Evolutionary conservation across 2,113 vertebrate genomes (phyloP).

Genomic region (Osmerus mordax): DNA sequence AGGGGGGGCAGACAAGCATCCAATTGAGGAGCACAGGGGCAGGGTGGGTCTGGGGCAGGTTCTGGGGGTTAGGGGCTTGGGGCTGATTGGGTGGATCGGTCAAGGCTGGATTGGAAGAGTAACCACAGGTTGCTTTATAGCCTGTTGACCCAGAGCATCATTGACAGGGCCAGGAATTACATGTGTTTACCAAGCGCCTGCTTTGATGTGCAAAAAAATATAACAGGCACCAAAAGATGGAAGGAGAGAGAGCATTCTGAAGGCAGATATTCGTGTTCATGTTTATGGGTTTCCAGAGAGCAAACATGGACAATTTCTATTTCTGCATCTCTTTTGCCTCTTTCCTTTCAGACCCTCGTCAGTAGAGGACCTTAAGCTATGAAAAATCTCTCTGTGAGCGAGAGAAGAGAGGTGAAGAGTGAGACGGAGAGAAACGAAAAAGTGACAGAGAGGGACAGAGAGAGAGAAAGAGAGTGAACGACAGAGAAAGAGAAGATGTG

Average conservation of each 20-base stretch:
- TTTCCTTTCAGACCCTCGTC: conserved; percentile 16
- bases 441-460: neutral
- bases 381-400: conserved; percentile 1
- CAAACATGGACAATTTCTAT: conserved; percentile 62
- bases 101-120: neutral
- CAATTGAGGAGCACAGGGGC: conserved; percentile 43
- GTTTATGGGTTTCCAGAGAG: conserved; percentile 52
- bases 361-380: neutral
- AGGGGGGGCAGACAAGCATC: conserved; percentile 43
- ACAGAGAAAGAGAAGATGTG: conserved; percentile 11
- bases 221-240: neutral
- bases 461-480: conserved; percentile 7
- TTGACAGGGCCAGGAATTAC: conserved; percentile 21
- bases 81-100: neutral
- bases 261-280: conserved; percentile 29
- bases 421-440: neutral
- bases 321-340: conserved; percentile 45
- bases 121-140: conserved; percentile 1
- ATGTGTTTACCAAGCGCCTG: conserved; percentile 15
- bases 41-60: neutral
- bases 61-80: neutral
- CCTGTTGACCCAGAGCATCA: conserved; percentile 12
- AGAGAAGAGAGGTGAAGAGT: neutral
- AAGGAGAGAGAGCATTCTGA: conserved; percentile 2
- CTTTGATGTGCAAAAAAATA: conserved; percentile 15